Base-by-base conservation (phyloP, 2,797 vertebrate species). In the Hyperoplus immaculatus region DNA sequence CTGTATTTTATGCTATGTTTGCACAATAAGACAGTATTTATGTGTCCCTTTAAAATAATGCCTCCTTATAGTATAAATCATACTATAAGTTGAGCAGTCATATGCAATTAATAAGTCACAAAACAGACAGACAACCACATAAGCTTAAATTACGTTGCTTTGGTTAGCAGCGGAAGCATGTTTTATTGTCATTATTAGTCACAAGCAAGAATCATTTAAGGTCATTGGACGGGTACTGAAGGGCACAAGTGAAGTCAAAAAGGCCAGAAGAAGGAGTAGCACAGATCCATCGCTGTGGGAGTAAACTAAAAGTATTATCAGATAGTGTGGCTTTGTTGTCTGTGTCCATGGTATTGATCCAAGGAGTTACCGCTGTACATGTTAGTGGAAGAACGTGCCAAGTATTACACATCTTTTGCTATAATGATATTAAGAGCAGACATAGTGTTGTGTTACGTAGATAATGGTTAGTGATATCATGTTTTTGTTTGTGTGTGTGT, bases 111-210 rank as follows among this genome's bases (percentile, higher is more conserved):
- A 53, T 6, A 46, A 50, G 42, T 16, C 6, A 69, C 14, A 50
- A 47, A 68, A 45, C 50, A 15, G 13, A 62, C 53, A 69, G 15
- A 38, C 2, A 39, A 4, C 54, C 18, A 16, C 18, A 83, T 15
- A 69, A 62, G 86, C 77, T 13, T 77, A 87, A 10, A 54, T 75
- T 73, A 62, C 69, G 43, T 6, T 18, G 42, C 41, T 38, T n/a
- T 15, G 29, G 68, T 88, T 70, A 82, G 70, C 36, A 72, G 77
- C 80, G 77, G 55, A 41, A 69, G 65, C 69, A 70, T 4, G 14
- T 85, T 92, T 93, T 92, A 93, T 90, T 92, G 61, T 78, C 64
- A 78, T 78, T 51, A 76, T 65, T 51, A 84, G 7, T 78, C 72
- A 79, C 51, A 87, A 50, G 88, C 53, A 74, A 55, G 60, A 75